Base-by-base conservation (phyloP, 2,797 vertebrate genomes). In the Denticeps clupeoides region DNA sequence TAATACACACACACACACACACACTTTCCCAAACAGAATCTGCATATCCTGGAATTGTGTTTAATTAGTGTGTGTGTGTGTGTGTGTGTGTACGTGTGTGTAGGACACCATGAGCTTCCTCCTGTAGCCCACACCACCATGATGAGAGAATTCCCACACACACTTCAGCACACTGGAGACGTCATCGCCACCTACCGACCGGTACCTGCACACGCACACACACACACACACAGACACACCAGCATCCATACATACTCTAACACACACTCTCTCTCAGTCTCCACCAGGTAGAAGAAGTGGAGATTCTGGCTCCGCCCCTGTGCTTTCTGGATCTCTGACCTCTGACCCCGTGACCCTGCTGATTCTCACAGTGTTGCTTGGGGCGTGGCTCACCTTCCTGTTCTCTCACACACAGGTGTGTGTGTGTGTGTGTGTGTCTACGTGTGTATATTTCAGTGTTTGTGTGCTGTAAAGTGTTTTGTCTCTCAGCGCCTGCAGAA, bases 81-180 rank as follows among this genome's bases (percentile, higher is more conserved):
- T 55, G 9, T 53, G 35, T 48, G 11, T 47, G 38, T 51, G 10
- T 52, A 16, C 56, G 5, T 58, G 2, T 11, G 11, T 22, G 1
- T 37, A 99, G 94, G 94, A 24, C 90, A 97, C 54, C 93, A 99
- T 0, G 90, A 96, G 65, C 72, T 86, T 9, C 94, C 94, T 31
- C 93, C 90, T 0, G 40, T 93, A n/a, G 87, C 93, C 16, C 93
- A 99, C 67, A 96, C 93, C 22, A 97, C 93, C 1, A 93, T 99
- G 86, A 67, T 99, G 55, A 81, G 91, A 63, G 86, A 88, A 10
- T 91, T 90, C 56, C 89, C 91, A 0, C 69, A 75, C 38, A 74
- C 69, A 46, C 76, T 87, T 59, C 83, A 84, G 65, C 85, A 56
- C 48, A 72, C 74, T 1, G 67, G 80, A 0, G 85, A 91, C 1